Conservation (phyloP, 2,113 vertebrate genomes). For the Pterocles burchelli region DNA sequence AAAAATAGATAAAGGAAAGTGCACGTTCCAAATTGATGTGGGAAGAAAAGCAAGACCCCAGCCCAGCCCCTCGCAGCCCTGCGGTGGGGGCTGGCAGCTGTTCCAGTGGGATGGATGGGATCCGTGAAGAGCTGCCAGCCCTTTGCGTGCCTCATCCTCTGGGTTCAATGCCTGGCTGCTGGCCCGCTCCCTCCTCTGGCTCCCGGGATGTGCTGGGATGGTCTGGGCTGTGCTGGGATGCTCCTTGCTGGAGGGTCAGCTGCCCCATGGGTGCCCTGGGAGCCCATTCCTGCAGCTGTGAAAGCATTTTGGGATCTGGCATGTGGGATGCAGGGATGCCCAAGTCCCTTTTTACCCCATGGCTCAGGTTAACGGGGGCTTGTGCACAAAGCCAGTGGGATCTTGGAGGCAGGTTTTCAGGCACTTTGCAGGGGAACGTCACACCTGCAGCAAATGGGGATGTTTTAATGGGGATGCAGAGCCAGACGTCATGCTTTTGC, state of each 20-base stretch:
- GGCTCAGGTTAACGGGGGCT: too few species aligned
- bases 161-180: background rate
- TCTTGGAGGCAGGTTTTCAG: background rate
- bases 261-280: background rate
- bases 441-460: background rate
- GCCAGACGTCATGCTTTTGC: background rate
- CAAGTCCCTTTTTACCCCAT: background rate
- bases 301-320: background rate
- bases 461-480: background rate
- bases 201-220: background rate
- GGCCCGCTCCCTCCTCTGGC: background rate
- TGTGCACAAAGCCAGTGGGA: too few species aligned
- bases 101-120: background rate
- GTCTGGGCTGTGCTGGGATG: background rate
- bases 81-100: background rate
- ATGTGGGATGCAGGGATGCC: fast-evolving
- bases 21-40: background rate
- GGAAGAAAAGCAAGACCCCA: background rate
- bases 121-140: background rate
- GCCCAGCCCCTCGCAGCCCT: background rate
- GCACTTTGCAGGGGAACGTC: background rate
- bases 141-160: background rate
- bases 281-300: background rate
- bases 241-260: background rate
- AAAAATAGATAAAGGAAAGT: background rate